Conservation (phyloP, 2,888 invertebrate species). For the Nudaria mundana region DNA sequence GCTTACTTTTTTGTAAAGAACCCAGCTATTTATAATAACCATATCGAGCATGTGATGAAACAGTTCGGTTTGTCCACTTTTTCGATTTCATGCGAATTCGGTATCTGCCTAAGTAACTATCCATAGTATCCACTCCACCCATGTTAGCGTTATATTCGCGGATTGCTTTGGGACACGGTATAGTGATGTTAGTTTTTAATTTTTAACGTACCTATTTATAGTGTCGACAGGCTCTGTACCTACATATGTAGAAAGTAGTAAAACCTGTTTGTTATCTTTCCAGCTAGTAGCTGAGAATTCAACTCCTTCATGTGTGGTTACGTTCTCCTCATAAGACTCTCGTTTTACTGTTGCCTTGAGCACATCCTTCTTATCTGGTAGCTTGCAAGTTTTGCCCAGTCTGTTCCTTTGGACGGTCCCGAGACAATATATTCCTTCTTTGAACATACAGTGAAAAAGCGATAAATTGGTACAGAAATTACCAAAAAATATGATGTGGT, state of each 20-base stretch:
- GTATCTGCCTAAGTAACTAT: slow-evolving; percentile 1
- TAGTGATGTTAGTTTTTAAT: slow-evolving; percentile 26
- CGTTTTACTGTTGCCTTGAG: slow-evolving; percentile 27
- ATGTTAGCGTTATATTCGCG: slow-evolving; percentile 35
- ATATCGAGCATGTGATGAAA: slow-evolving; percentile 2
- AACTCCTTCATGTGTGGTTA: slow-evolving; percentile 20
- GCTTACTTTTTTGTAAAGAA: slow-evolving; percentile 14
- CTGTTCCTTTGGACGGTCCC: slow-evolving; percentile 42
- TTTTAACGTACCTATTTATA: slow-evolving; percentile 28
- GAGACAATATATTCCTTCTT: slow-evolving; percentile 40
- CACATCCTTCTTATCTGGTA: slow-evolving; percentile 9
- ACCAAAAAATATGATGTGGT: slow-evolving; percentile 29
- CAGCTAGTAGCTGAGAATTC: slow-evolving; percentile 17
- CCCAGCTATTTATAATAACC: slow-evolving; percentile 3
- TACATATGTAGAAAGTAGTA: slow-evolving; percentile 41
- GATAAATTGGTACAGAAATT: slow-evolving; percentile 41
- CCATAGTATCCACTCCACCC: slow-evolving; percentile 12
- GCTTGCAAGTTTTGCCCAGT: slow-evolving; percentile 28
- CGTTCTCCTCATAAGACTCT: slow-evolving; percentile 34
- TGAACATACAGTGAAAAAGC: slow-evolving; percentile 36
- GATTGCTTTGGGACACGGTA: slow-evolving; percentile 37
- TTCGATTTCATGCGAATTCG: slow-evolving; percentile 7
- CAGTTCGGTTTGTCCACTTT: background rate
- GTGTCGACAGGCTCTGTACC: slow-evolving; percentile 34
- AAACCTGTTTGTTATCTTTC: slow-evolving; percentile 41